These are phyloP conservation scores for Caenorhabditis imperialis DNA, from an alignment of 2,888 invertebrate species.

Conservation along the genomic window DNA sequence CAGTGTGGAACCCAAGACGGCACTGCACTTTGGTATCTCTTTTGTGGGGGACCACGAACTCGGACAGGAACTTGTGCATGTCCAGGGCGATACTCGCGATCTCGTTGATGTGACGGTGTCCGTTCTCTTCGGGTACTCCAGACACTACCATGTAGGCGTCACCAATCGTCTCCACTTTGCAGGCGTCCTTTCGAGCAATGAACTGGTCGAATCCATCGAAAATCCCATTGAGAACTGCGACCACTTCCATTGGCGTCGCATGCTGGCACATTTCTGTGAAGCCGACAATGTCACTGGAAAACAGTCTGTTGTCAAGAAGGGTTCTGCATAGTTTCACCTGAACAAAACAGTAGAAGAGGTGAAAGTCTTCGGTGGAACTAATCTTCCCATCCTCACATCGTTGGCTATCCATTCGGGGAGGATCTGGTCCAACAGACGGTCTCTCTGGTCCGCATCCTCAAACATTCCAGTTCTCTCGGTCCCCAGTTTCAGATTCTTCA, in stretches of 20 bases:
- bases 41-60: constrained; percentile 71
- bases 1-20: constrained; percentile 74
- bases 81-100: constrained; percentile 73
- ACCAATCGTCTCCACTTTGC: constrained; percentile 76
- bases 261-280: constrained; percentile 73
- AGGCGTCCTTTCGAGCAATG: constrained; percentile 69
- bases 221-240: constrained; percentile 73
- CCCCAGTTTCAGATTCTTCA: constrained; percentile 77
- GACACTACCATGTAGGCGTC: constrained; percentile 77
- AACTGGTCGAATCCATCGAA: constrained; percentile 76
- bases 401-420: constrained; percentile 74
- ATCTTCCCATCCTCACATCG: constrained; percentile 74
- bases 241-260: constrained; percentile 73
- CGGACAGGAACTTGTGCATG: constrained; percentile 71
- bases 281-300: constrained; percentile 72
- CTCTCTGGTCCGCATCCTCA: constrained; percentile 75
- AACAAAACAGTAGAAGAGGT: constrained; percentile 73
- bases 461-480: constrained; percentile 77
- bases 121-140: constrained; percentile 76
- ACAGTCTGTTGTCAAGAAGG: neutral
- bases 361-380: constrained; percentile 75
- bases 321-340: too few relatives aligned
- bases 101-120: constrained; percentile 68
- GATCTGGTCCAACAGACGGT: constrained; percentile 72
- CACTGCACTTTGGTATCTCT: constrained; percentile 54